A percentile compares a stretch with the other conserved stretches of the same genome.
phyloP scores from a whole-genome alignment of 2,113 vertebrate genomes.

The Colaptes auratus region DNA sequence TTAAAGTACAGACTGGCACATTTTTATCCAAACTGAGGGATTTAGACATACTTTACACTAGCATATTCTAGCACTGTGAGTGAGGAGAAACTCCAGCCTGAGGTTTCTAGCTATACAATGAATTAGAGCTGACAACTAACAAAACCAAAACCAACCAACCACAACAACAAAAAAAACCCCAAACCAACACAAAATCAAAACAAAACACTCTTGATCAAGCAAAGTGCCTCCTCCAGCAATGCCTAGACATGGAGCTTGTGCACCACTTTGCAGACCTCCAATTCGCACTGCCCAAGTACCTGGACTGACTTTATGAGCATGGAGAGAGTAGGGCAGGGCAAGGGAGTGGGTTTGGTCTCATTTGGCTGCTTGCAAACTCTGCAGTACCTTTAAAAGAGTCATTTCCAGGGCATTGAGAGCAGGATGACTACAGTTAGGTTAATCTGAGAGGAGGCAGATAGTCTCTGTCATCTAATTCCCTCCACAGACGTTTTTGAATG shows the following conservation, averaged over 20 bases:
- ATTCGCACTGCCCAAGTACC: background rate
- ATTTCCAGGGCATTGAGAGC: conserved; percentile 20
- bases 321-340: background rate
- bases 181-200: background rate
- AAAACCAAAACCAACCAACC: too few species aligned
- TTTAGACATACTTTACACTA: background rate
- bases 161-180: background rate
- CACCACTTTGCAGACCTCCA: background rate
- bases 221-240: background rate
- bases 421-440: conserved; percentile 22
- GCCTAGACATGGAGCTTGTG: background rate
- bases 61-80: background rate
- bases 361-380: background rate
- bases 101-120: background rate
- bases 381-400: background rate
- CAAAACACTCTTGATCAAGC: background rate
- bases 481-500: background rate
- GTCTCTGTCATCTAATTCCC: conserved; percentile 17
- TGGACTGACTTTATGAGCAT: background rate
- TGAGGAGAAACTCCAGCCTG: background rate
- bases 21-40: background rate
- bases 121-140: background rate
- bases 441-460: conserved; percentile 27
- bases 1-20: background rate
- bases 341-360: background rate